These are phyloP conservation scores for Tribolium castaneum DNA, from an alignment of 1,140 invertebrate genomes.

Conservation along the genomic window DNA sequence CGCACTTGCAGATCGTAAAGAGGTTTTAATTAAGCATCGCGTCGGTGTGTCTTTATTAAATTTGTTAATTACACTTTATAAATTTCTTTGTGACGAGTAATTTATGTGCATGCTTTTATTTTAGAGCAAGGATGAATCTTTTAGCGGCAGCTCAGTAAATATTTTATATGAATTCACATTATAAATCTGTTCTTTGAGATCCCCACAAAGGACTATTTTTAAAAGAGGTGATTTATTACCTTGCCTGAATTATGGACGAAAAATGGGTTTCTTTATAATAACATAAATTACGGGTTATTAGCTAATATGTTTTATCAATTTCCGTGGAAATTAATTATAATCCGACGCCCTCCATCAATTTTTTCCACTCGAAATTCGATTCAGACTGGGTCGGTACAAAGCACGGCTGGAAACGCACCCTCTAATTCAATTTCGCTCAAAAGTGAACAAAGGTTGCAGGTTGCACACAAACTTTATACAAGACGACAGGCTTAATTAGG, in stretches of 20 bases:
- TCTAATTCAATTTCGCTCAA: neutral
- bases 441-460: neutral
- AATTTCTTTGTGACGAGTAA: constrained; percentile 22
- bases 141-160: neutral
- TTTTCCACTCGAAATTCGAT: neutral
- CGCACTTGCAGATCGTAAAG: neutral
- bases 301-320: constrained; percentile 36
- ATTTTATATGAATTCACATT: constrained; percentile 31
- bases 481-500: constrained; percentile 10
- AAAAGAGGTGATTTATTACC: constrained; percentile 26
- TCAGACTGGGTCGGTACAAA: neutral
- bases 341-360: neutral
- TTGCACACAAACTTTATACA: constrained; percentile 4
- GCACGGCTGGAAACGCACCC: neutral
- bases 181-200: constrained; percentile 34
- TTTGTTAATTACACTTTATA: constrained; percentile 35
- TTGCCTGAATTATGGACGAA: constrained; percentile 14
- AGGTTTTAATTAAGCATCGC: constrained; percentile 27
- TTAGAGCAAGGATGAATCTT: constrained; percentile 3
- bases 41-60: constrained; percentile 25
- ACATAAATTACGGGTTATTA: constrained; percentile 34
- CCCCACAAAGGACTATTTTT: constrained; percentile 23
- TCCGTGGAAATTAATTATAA: constrained; percentile 17
- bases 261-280: constrained; percentile 28
- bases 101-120: constrained; percentile 30